These are phyloP conservation scores for Okamejei kenojei DNA, from an alignment of 2,797 vertebrate genomes.

Conservation along the genomic window DNA sequence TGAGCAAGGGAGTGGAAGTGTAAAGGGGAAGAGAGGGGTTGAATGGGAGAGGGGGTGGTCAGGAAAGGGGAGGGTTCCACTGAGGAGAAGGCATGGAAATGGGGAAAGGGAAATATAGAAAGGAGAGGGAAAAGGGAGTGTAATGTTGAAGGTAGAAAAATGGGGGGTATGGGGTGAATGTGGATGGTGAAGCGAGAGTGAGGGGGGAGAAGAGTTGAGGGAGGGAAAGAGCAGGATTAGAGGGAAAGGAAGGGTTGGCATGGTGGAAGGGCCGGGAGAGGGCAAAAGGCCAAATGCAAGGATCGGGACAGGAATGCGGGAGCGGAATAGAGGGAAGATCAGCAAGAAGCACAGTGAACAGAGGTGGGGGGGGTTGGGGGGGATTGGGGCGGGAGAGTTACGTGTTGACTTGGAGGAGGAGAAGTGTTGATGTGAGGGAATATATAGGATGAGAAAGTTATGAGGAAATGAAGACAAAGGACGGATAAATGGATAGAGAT, in stretches of 20 bases:
- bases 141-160: too few relatives aligned
- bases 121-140: too few relatives aligned
- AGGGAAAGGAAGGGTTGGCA: too few relatives aligned
- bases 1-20: background rate
- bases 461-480: background rate
- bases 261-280: background rate
- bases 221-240: too few relatives aligned
- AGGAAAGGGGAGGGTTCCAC: background rate
- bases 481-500: background rate
- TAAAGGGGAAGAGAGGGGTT: conserved; percentile 38
- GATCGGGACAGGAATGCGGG: background rate
- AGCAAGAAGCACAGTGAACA: background rate
- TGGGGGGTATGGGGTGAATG: too few relatives aligned
- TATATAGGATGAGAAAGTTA: background rate
- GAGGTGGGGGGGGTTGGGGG: too few relatives aligned
- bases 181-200: too few relatives aligned
- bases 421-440: background rate
- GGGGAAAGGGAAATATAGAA: too few relatives aligned
- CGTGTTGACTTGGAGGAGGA: background rate
- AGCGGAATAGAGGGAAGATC: background rate
- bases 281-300: background rate
- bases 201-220: too few relatives aligned
- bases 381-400: too few relatives aligned
- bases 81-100: too few relatives aligned
- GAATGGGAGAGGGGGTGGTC: conserved; percentile 34